Percentiles rank a stretch among this genome's conserved stretches.
These are phyloP conservation scores for Artemisiospiza belli DNA, from an alignment of 2,113 vertebrate species.

Conservation along the genomic window DNA sequence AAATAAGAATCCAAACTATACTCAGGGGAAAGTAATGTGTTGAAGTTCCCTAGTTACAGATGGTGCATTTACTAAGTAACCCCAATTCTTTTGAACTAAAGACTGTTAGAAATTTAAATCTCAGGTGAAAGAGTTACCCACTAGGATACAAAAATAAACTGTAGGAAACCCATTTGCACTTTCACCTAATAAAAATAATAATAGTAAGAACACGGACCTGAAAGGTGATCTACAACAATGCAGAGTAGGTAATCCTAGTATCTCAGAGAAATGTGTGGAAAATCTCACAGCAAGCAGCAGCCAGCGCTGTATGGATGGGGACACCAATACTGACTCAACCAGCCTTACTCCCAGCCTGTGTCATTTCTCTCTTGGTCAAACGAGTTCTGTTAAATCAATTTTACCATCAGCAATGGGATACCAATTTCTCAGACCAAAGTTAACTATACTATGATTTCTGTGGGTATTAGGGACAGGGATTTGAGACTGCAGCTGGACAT, in stretches of 20 bases:
- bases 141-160: not conserved
- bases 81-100: not conserved
- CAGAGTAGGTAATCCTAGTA: not conserved
- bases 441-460: not conserved
- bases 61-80: not conserved
- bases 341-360: not conserved
- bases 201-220: not conserved
- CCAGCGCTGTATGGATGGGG: not conserved
- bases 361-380: not conserved
- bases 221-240: not conserved
- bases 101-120: not conserved
- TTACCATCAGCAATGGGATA: not conserved
- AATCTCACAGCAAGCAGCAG: not conserved
- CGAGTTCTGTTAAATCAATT: not conserved
- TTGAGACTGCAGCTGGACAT: not conserved
- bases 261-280: not conserved
- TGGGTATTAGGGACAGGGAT: too few relatives aligned
- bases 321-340: not conserved
- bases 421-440: not conserved
- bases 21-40: not conserved
- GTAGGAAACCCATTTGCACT: not conserved
- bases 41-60: not conserved
- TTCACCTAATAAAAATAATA: not conserved
- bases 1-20: not conserved
- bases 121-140: not conserved